Base-by-base conservation (phyloP, 2,797 vertebrate species). In the Gallinago solitaria region DNA sequence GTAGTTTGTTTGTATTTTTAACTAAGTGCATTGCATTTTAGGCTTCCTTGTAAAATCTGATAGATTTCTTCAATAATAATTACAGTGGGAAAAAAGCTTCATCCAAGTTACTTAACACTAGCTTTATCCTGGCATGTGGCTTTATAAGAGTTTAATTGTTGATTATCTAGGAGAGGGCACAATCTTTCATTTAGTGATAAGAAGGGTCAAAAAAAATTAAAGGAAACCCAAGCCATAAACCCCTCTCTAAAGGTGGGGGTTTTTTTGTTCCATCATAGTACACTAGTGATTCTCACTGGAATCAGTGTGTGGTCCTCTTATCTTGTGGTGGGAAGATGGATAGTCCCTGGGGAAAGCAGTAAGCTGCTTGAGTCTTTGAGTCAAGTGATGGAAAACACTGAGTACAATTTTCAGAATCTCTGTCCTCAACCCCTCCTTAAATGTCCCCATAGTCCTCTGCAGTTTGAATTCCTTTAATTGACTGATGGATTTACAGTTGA, bases 401-500 rank as follows among this genome's bases (percentile, higher is more conserved):
- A 87, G 57, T 67, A 11, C 87, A 71, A 93, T 95, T 96, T 95
- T 87, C 78, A 67, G 77, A 89, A 90, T 93, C 51, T 92, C 70
- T 95, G 50, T 87, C 48, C 39, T 27, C 97, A 97, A 98, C 97
- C 97, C 90, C 77, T 89, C 39, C 39, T 84, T 89, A 78, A 75
- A 93, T 95, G 86, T 97, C 97, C 93, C 94, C 94, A 94, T 87
- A 96, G 90, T 92, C 78, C 86, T 95, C 54, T 94, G 60, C 63
- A 89, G 83, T 96, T 75, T 91, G 79, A 96, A 95, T 97, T 97
- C 88, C 90, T 30, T 96, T 97, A 97, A 97, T 89, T 93, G 74
- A 5, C 27, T 93, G 79, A 96, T 92, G 90, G 97, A 94, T 97
- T 97, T 98, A 96, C 51, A 96, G 90, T 89, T 98, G 95, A 93